These are phyloP conservation scores for Eumacrocentrus americanus DNA, from an alignment of 2,888 invertebrate species.

Conservation along the genomic window DNA sequence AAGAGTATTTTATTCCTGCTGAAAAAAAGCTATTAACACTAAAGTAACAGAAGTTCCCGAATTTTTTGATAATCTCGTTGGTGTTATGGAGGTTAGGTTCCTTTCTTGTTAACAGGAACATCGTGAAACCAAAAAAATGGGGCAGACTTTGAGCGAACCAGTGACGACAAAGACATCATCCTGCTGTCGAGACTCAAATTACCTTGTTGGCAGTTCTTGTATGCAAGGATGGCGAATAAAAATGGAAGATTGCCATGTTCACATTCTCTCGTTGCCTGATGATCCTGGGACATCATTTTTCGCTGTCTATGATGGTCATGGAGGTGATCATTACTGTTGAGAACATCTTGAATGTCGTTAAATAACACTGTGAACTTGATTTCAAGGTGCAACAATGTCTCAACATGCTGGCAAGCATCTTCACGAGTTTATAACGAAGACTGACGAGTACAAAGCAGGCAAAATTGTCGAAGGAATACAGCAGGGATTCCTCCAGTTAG, in stretches of 20 bases:
- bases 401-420: conserved; percentile 95
- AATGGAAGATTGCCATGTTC: conserved; percentile 99
- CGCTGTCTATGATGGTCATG: conserved; percentile 96
- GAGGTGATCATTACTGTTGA: too few species aligned
- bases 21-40: neutral
- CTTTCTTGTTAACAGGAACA: neutral
- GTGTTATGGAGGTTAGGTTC: too few species aligned
- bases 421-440: conserved; percentile 86
- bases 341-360: too few species aligned
- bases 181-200: conserved; percentile 75
- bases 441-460: conserved; percentile 82
- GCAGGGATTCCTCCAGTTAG: conserved; percentile 88
- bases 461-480: conserved; percentile 85
- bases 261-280: conserved; percentile 89
- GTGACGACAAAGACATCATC: conserved; percentile 88
- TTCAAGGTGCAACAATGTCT: conserved; percentile 80
- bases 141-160: conserved; percentile 96
- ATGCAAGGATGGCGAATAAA: conserved; percentile 99
- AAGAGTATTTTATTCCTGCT: too few species aligned
- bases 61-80: too few species aligned
- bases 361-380: too few species aligned
- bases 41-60: neutral
- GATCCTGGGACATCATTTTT: conserved; percentile 94
- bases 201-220: conserved; percentile 91
- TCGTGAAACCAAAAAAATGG: conserved; percentile 70